These are phyloP conservation scores for Lytechinus pictus DNA, from an alignment of 35 echinoderm and acorn worm genomes.

Conservation along the genomic window DNA sequence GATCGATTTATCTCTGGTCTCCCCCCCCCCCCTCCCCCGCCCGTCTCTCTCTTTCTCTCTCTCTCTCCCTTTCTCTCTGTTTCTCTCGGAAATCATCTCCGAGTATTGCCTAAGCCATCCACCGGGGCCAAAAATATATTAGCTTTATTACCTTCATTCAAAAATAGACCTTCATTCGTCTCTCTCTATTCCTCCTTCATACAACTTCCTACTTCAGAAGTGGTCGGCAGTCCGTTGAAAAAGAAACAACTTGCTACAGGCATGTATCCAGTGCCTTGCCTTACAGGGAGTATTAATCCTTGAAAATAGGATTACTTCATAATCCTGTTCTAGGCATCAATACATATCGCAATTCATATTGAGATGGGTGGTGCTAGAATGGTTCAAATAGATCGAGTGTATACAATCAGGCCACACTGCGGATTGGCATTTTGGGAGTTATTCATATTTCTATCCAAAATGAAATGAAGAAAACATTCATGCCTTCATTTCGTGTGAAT, in stretches of 20 bases:
- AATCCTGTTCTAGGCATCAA: background rate
- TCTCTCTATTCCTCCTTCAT: background rate
- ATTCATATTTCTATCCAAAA: too few relatives aligned
- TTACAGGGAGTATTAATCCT: conserved; percentile 2
- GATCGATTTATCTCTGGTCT: background rate
- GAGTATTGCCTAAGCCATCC: background rate
- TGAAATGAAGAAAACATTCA: too few relatives aligned
- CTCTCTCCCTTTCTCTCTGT: background rate
- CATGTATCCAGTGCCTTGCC: background rate
- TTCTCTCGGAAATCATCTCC: background rate
- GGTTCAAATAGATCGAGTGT: background rate
- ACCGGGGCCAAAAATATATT: background rate
- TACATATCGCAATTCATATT: conserved; percentile 13
- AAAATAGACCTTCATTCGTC: background rate
- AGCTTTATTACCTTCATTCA: background rate
- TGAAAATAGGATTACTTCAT: background rate
- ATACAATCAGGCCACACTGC: background rate
- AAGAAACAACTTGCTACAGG: background rate
- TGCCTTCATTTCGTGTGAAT: too few relatives aligned
- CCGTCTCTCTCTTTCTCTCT: too few relatives aligned
- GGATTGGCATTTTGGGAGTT: background rate
- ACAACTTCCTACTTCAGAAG: background rate
- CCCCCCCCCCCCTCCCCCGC: too few relatives aligned
- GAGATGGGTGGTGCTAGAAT: background rate
- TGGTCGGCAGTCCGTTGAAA: background rate